phyloP scores from a whole-genome alignment of 2,113 vertebrate species.

The Geococcyx californianus region DNA sequence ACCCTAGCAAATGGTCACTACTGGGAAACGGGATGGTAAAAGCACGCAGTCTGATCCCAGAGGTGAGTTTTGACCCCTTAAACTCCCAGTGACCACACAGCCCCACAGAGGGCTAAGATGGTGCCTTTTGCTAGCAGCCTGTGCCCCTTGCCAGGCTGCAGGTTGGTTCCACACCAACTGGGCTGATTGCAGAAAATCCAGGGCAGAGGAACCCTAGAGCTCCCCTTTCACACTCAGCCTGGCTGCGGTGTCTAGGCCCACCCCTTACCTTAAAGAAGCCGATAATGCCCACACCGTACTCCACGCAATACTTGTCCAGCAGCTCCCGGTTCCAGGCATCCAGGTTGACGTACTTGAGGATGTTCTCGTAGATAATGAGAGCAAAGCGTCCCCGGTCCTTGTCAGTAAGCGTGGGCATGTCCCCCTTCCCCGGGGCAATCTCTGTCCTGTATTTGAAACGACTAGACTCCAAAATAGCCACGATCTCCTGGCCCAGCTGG shows the following conservation, averaged over 20 bases:
- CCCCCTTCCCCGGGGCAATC: slow-evolving; percentile 95
- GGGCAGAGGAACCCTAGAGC: neutral
- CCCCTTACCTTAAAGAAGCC: slow-evolving; percentile 94
- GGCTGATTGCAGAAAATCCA: neutral
- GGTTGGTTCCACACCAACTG: neutral
- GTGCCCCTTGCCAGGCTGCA: neutral
- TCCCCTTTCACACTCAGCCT: neutral
- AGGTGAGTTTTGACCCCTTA: neutral
- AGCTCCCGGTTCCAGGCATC: slow-evolving; percentile 98
- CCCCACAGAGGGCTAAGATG: neutral
- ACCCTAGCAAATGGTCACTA: neutral
- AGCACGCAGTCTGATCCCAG: neutral
- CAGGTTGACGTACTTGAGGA: slow-evolving; percentile 96
- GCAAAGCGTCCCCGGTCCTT: slow-evolving; percentile 92
- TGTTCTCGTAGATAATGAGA: slow-evolving; percentile 96
- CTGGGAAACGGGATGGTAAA: neutral
- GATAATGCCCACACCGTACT: slow-evolving; percentile 95
- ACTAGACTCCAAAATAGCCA: slow-evolving; percentile 95
- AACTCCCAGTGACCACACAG: neutral
- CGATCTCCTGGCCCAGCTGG: slow-evolving; percentile 95
- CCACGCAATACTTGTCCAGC: slow-evolving; percentile 97
- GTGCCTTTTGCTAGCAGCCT: neutral
- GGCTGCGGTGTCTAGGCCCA: rapidly evolving
- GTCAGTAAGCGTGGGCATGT: slow-evolving; percentile 96
- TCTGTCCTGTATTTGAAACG: slow-evolving; percentile 94